Conservation (phyloP, 2,113 vertebrate genomes). For the Alexandromys fortis region DNA sequence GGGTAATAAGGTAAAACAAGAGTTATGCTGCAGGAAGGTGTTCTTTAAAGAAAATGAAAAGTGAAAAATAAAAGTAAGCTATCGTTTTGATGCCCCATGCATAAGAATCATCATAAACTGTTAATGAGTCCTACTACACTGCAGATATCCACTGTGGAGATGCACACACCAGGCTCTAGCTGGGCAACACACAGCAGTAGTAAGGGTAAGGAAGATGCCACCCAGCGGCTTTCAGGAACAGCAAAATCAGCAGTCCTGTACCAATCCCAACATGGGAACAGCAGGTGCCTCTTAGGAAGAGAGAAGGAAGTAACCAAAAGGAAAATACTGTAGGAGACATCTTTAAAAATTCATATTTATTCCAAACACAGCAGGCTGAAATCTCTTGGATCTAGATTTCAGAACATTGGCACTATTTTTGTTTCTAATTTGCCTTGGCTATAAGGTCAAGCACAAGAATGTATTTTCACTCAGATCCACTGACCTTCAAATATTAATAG, state of each 20-base stretch:
- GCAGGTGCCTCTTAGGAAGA: neutral
- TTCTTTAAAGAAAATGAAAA: slow-evolving; percentile 50
- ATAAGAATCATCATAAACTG: neutral
- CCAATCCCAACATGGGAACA: neutral
- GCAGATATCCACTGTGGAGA: neutral
- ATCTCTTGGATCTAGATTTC: slow-evolving; percentile 26
- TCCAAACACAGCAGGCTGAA: slow-evolving; percentile 38
- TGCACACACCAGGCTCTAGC: neutral
- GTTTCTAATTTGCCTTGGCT: slow-evolving; percentile 36
- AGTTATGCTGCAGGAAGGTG: slow-evolving; percentile 19
- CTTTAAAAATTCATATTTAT: slow-evolving; percentile 30
- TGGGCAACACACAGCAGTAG: neutral
- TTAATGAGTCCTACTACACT: neutral
- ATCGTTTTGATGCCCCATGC: neutral
- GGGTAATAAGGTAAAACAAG: neutral
- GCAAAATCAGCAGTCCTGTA: neutral
- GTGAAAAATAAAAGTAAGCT: slow-evolving; percentile 27
- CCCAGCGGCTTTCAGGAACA: neutral
- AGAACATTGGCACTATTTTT: slow-evolving; percentile 43
- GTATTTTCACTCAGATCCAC: slow-evolving; percentile 29
- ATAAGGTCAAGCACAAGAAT: slow-evolving; percentile 21
- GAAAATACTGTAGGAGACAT: slow-evolving; percentile 37
- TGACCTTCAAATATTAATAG: slow-evolving; percentile 44
- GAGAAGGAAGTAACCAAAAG: neutral
- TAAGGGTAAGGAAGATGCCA: neutral